Percentiles rank a stretch among this genome's conserved stretches.
These are phyloP conservation scores for Loriculus beryllinus DNA, from an alignment of 2,797 vertebrate species.

Conservation along the genomic window DNA sequence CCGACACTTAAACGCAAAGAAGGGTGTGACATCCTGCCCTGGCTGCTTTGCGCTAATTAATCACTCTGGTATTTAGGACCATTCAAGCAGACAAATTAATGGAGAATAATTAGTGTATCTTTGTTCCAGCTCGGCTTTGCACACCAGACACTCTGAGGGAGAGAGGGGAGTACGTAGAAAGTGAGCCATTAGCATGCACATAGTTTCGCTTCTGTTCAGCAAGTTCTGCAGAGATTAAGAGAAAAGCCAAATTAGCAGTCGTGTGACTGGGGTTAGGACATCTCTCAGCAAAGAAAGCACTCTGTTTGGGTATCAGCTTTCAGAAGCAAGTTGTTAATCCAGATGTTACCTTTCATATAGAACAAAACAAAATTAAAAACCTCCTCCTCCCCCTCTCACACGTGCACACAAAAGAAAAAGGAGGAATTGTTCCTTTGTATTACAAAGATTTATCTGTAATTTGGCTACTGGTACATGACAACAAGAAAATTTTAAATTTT, in stretches of 20 bases:
- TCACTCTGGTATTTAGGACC: slow-evolving; percentile 92
- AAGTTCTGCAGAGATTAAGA: slow-evolving; percentile 81
- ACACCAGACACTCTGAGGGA: slow-evolving; percentile 76
- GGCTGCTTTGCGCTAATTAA: slow-evolving; percentile 91
- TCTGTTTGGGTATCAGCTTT: slow-evolving; percentile 79
- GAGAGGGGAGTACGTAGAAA: slow-evolving; percentile 74
- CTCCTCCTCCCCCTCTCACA: slow-evolving; percentile 7
- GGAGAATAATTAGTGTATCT: slow-evolving; percentile 95
- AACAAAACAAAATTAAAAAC: slow-evolving; percentile 69
- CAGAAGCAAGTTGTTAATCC: slow-evolving; percentile 74
- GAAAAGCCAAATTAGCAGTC: slow-evolving; percentile 83
- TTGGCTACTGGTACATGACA: neutral
- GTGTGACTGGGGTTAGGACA: slow-evolving; percentile 80
- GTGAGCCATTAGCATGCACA: slow-evolving; percentile 81
- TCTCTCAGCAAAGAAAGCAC: slow-evolving; percentile 73
- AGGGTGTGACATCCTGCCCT: slow-evolving; percentile 94
- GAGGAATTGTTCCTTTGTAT: neutral
- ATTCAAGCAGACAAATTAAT: slow-evolving; percentile 89
- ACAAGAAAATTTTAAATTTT: neutral
- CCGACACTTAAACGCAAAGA: slow-evolving; percentile 83
- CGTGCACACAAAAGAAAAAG: neutral
- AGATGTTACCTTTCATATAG: slow-evolving; percentile 70
- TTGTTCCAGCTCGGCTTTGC: slow-evolving; percentile 85
- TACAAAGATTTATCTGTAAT: slow-evolving; percentile 9
- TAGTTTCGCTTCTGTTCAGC: slow-evolving; percentile 79